These are phyloP conservation scores for Pyrgilauda ruficollis DNA, from an alignment of 2,113 vertebrate genomes.

Conservation along the genomic window DNA sequence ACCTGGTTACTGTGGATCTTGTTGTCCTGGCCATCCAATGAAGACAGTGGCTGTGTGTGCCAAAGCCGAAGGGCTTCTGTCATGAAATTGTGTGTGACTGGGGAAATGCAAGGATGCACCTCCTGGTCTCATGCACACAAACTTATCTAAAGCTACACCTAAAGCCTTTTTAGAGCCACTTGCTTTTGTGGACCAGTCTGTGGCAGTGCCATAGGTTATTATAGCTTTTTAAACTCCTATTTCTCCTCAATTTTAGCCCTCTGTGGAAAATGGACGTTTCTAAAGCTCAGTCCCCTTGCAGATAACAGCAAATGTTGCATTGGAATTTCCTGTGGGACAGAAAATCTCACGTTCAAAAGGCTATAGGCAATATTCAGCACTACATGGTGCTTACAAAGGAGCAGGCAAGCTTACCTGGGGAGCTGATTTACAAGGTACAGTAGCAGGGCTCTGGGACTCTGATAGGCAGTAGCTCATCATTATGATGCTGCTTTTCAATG, in stretches of 20 bases:
- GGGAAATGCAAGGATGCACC: background rate
- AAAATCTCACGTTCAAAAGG: background rate
- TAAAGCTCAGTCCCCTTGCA: background rate
- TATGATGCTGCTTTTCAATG: background rate
- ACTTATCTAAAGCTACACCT: background rate
- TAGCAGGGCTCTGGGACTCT: background rate
- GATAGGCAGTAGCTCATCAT: background rate
- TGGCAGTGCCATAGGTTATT: background rate
- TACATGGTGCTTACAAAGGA: background rate
- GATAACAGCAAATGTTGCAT: background rate
- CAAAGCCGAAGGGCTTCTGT: background rate
- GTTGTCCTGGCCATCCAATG: accelerated
- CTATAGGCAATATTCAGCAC: background rate
- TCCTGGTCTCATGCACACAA: background rate
- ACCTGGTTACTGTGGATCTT: background rate
- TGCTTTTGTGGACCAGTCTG: background rate
- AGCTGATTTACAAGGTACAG: background rate
- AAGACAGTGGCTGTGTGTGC: background rate
- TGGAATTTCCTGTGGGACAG: background rate
- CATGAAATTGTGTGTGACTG: background rate
- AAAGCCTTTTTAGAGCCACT: background rate
- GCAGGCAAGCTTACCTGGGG: background rate
- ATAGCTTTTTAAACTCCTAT: background rate
- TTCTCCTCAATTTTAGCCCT: background rate
- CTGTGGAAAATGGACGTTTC: background rate